Evolutionary conservation across 2,888 invertebrate species (phyloP).

Genomic region (Dexiosoma caninum): DNA sequence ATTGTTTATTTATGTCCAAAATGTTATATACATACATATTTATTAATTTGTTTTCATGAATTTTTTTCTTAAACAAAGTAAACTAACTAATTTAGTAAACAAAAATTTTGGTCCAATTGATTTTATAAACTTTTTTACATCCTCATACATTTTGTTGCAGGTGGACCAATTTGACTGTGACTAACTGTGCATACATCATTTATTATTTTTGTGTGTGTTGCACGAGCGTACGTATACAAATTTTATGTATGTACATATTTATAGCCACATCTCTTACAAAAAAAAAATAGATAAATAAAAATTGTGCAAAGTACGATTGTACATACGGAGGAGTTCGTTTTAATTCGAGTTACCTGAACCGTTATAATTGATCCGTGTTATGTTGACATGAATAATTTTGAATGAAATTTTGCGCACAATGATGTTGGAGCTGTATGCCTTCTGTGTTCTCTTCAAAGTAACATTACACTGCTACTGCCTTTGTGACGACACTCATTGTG

Average conservation of each 20-base stretch:
- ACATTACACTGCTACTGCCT: constrained; percentile 8
- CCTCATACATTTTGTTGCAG: background rate
- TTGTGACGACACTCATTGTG: constrained; percentile 24
- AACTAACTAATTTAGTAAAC: too few species aligned
- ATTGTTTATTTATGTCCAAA: too few species aligned
- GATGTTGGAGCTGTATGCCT: constrained; percentile 9
- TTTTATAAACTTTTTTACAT: too few species aligned
- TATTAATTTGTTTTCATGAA: too few species aligned
- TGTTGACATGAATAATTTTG: constrained; percentile 77
- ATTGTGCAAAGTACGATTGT: constrained; percentile 9
- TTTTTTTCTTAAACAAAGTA: too few species aligned
- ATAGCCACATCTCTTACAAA: constrained; percentile 25
- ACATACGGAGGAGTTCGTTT: constrained; percentile 7
- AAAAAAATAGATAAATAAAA: too few species aligned
- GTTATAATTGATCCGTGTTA: constrained; percentile 78
- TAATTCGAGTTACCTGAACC: constrained; percentile 76
- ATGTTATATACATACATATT: too few species aligned
- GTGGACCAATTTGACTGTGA: too few species aligned
- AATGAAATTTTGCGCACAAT: constrained; percentile 69
- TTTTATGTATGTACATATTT: constrained; percentile 7
- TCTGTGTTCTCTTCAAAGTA: constrained; percentile 1
- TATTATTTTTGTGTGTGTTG: background rate
- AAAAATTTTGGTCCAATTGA: too few species aligned
- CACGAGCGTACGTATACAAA: background rate
- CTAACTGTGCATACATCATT: too few species aligned